Conservation (phyloP, 2,888 invertebrate species). For the Sceliomorpha sp. region DNA sequence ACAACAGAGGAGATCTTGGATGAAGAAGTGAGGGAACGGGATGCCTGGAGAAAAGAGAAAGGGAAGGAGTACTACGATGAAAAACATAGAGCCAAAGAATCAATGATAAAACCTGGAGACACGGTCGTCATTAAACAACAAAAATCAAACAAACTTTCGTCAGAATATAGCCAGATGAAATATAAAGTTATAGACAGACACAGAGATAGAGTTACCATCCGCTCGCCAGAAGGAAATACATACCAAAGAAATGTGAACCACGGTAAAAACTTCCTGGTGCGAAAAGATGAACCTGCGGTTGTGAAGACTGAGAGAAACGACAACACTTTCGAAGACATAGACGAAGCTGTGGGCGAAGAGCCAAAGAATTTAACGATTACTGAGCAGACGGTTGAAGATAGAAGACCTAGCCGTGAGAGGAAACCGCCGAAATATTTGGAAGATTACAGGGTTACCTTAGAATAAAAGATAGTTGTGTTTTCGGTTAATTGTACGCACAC, state of each 20-base stretch:
- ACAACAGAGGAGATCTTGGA: neutral
- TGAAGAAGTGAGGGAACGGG: constrained; percentile 16
- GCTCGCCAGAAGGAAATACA: constrained; percentile 7
- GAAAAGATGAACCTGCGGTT: too few relatives aligned
- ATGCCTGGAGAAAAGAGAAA: constrained; percentile 3
- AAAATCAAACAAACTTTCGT: constrained; percentile 4
- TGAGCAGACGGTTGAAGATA: too few relatives aligned
- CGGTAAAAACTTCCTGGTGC: too few relatives aligned
- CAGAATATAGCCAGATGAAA: constrained; percentile 1
- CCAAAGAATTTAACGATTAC: too few relatives aligned
- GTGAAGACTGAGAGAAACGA: too few relatives aligned
- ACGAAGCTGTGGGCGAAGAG: too few relatives aligned
- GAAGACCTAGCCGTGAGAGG: too few relatives aligned
- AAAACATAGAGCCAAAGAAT: constrained; percentile 2
- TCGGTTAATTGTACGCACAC: too few relatives aligned
- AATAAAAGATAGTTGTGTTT: too few relatives aligned
- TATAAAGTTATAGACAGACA: constrained; percentile 9
- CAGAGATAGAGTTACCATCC: constrained; percentile 3
- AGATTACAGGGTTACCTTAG: too few relatives aligned
- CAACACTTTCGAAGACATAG: too few relatives aligned
- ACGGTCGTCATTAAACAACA: constrained; percentile 16
- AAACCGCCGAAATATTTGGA: too few relatives aligned
- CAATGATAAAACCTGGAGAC: constrained; percentile 11
- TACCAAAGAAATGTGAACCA: constrained; percentile 1
- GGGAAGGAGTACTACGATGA: constrained; percentile 3